These are phyloP conservation scores for Strigamia transsilvanica DNA, from an alignment of 2,888 invertebrate genomes.

Conservation along the genomic window DNA sequence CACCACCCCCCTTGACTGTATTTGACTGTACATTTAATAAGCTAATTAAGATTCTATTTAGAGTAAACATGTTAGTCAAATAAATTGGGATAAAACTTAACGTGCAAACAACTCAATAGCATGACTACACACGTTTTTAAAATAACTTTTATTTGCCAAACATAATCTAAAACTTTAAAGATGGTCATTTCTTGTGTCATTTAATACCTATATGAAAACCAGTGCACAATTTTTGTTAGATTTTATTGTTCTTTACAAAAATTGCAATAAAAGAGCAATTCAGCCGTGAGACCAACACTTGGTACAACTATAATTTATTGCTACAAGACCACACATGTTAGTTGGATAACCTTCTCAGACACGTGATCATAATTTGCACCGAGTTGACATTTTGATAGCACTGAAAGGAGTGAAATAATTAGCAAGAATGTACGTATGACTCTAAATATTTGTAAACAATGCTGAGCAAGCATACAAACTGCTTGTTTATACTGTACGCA, in stretches of 20 bases:
- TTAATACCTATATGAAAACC: conserved; percentile 3
- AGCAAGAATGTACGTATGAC: conserved; percentile 38
- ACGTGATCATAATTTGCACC: conserved; percentile 37
- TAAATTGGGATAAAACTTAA: too few species aligned
- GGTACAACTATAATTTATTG: conserved; percentile 34
- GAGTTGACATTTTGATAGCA: conserved; percentile 37
- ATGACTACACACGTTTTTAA: too few species aligned
- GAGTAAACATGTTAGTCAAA: too few species aligned
- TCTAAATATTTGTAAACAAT: conserved; percentile 38
- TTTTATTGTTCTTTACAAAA: neutral
- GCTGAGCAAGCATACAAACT: conserved; percentile 24
- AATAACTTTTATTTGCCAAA: neutral
- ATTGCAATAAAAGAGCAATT: conserved; percentile 46
- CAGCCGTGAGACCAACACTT: conserved; percentile 9
- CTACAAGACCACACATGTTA: conserved; percentile 47
- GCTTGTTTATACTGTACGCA: conserved; percentile 26
- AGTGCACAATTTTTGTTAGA: conserved; percentile 4
- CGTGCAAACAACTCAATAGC: too few species aligned
- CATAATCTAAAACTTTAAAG: neutral
- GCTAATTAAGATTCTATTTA: too few species aligned
- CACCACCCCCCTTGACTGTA: too few species aligned
- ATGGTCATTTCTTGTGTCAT: neutral
- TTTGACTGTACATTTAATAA: neutral
- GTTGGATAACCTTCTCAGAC: conserved; percentile 47
- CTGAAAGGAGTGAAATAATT: conserved; percentile 33